These are phyloP conservation scores for Gasteruption jaculator DNA, from an alignment of 2,888 invertebrate genomes.

Conservation along the genomic window DNA sequence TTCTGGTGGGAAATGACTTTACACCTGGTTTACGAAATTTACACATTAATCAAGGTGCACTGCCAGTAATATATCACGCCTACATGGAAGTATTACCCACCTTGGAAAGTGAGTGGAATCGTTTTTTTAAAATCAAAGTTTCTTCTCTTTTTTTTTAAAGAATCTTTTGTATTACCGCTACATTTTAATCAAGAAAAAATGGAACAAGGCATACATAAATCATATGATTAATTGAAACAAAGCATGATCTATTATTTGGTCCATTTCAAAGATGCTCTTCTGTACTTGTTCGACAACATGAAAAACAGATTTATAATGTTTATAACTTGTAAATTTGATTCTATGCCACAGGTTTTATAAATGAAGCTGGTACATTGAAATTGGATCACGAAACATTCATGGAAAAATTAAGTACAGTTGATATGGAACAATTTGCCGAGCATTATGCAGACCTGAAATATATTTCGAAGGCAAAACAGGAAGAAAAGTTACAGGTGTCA, in stretches of 20 bases:
- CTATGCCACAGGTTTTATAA: conserved; percentile 93
- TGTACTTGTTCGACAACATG: too few species aligned
- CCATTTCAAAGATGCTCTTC: too few species aligned
- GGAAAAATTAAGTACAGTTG: conserved; percentile 68
- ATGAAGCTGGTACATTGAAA: conserved; percentile 82
- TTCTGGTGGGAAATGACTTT: conserved; percentile 96
- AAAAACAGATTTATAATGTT: conserved; percentile 11
- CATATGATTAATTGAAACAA: too few species aligned
- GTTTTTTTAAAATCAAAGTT: conserved; percentile 7
- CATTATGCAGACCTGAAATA: conserved; percentile 78
- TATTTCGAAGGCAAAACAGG: conserved; percentile 77
- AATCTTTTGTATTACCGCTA: too few species aligned
- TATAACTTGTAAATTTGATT: conserved; percentile 20
- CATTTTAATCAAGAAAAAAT: too few species aligned
- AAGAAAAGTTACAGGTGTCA: too few species aligned
- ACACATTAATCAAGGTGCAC: conserved; percentile 86
- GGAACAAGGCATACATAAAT: too few species aligned
- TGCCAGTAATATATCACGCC: conserved; percentile 80
- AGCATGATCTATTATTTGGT: too few species aligned
- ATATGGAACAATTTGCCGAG: conserved; percentile 72
- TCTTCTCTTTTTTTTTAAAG: too few species aligned
- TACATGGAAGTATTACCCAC: conserved; percentile 84
- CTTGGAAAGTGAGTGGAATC: conserved; percentile 65
- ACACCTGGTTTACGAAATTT: conserved; percentile 93
- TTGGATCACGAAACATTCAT: conserved; percentile 78